These are phyloP conservation scores for Babyrousa celebensis DNA, from an alignment of 2,797 vertebrate species.

Conservation along the genomic window DNA sequence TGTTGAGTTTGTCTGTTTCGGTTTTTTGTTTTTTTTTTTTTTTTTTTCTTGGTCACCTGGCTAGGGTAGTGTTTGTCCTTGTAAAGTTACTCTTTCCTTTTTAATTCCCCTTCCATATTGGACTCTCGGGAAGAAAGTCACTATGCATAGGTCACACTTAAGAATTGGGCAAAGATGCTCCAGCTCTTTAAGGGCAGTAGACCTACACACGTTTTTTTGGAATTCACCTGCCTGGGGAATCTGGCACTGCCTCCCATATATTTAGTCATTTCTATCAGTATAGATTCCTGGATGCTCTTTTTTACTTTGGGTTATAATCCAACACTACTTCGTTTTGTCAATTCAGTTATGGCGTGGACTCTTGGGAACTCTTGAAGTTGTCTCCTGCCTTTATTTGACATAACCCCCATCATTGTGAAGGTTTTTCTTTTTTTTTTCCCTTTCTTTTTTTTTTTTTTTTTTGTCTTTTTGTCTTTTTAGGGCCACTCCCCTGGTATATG, in stretches of 20 bases:
- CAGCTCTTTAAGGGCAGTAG: not conserved
- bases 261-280: not conserved
- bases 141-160: not conserved
- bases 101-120: not conserved
- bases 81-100: not conserved
- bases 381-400: not conserved
- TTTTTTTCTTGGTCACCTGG: not conserved
- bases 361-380: not conserved
- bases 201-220: not conserved
- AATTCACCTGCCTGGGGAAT: not conserved
- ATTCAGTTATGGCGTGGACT: not conserved
- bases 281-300: not conserved
- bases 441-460: not conserved
- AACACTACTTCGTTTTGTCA: not conserved
- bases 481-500: too few species aligned
- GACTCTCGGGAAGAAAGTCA: not conserved
- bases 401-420: not conserved
- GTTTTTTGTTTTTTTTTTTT: not conserved
- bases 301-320: not conserved
- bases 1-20: too few species aligned
- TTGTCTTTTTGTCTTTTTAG: too few species aligned
- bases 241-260: not conserved
- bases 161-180: not conserved
- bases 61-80: not conserved
- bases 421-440: not conserved